Percentiles rank a stretch among this genome's conserved stretches.
phyloP scores from a whole-genome alignment of 2,888 invertebrate genomes.

The Drosophila yooni region DNA sequence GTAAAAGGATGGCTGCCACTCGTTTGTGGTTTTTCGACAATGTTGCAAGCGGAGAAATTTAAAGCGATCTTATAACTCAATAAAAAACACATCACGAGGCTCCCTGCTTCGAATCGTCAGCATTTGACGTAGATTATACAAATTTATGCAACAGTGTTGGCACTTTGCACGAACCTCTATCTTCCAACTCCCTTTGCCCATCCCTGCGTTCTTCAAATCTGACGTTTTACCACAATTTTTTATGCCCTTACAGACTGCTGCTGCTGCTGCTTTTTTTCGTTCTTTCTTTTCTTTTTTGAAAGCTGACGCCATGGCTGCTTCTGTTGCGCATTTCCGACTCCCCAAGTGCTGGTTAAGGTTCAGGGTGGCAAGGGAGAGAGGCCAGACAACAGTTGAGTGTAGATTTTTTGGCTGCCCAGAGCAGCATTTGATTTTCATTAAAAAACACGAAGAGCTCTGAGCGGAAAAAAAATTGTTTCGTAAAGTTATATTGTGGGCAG shows the following conservation, averaged over 20 bases:
- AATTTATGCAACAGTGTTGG: constrained; percentile 76
- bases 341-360: constrained; percentile 29
- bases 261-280: constrained; percentile 14
- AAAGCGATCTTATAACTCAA: constrained; percentile 71
- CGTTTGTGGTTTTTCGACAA: constrained; percentile 5
- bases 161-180: constrained; percentile 47
- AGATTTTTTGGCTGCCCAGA: constrained; percentile 32
- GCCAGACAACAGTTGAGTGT: constrained; percentile 10
- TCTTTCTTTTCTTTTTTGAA: constrained; percentile 30
- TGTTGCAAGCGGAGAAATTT: constrained; percentile 52
- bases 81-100: constrained; percentile 42
- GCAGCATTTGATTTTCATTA: constrained; percentile 69
- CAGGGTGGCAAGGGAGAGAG: not conserved
- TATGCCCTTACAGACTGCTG: constrained; percentile 51
- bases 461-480: constrained; percentile 28
- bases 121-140: constrained; percentile 70
- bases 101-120: constrained; percentile 37
- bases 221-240: constrained; percentile 43
- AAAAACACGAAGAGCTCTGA: constrained; percentile 30
- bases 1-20: constrained; percentile 2
- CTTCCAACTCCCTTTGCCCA: not conserved
- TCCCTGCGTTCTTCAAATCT: not conserved
- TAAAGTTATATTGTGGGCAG: constrained; percentile 34
- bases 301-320: constrained; percentile 36
- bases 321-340: constrained; percentile 64